phyloP scores from a whole-genome alignment of 2,888 invertebrate genomes.

The Drosophila subquinaria region DNA sequence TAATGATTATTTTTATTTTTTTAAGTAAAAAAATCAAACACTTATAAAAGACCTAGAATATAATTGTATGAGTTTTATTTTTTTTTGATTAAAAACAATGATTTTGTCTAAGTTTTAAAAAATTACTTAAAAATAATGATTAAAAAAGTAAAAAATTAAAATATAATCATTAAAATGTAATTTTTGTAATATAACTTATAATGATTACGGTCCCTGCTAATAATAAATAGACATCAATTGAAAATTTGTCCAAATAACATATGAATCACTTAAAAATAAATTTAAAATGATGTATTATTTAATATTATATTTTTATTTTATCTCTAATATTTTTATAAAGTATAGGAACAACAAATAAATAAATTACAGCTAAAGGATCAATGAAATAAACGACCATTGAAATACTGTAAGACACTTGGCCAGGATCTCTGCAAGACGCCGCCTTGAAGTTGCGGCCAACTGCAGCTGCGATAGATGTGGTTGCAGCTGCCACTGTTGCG shows the following conservation, averaged over 20 bases:
- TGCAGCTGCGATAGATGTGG: slow-evolving; percentile 86
- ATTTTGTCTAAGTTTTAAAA: too few species aligned
- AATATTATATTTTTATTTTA: neutral
- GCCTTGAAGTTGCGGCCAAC: slow-evolving; percentile 68
- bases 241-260: neutral
- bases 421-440: slow-evolving; percentile 28
- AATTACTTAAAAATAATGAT: too few species aligned
- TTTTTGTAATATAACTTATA: too few species aligned
- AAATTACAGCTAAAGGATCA: slow-evolving; percentile 18
- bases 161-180: too few species aligned
- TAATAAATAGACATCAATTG: too few species aligned
- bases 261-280: neutral
- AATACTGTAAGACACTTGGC: slow-evolving; percentile 44
- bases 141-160: too few species aligned
- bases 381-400: slow-evolving; percentile 31
- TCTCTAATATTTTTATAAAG: neutral
- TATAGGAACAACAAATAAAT: slow-evolving; percentile 35
- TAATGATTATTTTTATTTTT: too few species aligned
- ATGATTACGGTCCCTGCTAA: too few species aligned
- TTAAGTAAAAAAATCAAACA: too few species aligned
- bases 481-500: slow-evolving; percentile 84
- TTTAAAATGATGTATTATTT: neutral
- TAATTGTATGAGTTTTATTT: too few species aligned
- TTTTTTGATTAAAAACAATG: too few species aligned
- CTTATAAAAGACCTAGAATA: too few species aligned